phyloP scores from a whole-genome alignment of 2,888 invertebrate species.

The Lucinisca nassula region DNA sequence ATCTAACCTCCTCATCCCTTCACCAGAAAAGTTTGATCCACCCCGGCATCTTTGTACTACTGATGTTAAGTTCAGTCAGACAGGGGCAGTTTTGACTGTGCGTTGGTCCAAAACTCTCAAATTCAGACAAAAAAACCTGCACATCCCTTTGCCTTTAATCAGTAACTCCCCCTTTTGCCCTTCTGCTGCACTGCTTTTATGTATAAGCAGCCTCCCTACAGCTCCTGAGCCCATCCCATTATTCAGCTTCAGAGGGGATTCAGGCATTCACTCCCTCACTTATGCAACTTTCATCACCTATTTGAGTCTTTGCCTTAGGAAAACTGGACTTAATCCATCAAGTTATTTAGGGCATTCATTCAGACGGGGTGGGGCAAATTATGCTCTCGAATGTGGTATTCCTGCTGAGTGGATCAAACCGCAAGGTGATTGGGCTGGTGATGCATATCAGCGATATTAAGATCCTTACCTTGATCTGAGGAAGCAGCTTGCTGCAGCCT shows the following conservation, averaged over 20 bases:
- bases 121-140: background rate
- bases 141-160: slow-evolving; percentile 9
- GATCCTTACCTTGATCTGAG: background rate
- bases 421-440: no score
- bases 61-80: background rate
- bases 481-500: background rate
- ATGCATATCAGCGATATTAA: background rate
- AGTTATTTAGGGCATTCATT: slow-evolving; percentile 18
- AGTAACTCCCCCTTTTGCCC: background rate
- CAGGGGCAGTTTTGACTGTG: background rate
- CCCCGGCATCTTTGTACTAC: background rate
- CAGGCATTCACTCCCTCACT: background rate
- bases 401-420: no score
- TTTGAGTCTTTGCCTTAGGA: background rate
- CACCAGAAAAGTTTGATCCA: background rate
- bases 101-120: background rate
- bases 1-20: background rate
- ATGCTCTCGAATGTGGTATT: slow-evolving; percentile 17
- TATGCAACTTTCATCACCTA: background rate
- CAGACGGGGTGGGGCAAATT: slow-evolving; percentile 24
- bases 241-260: background rate
- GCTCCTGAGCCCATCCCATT: background rate
- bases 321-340: slow-evolving; percentile 19
- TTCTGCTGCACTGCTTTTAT: background rate
- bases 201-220: background rate